Conservation (phyloP, 2,113 vertebrate species). For the Seriola aureovittata region DNA sequence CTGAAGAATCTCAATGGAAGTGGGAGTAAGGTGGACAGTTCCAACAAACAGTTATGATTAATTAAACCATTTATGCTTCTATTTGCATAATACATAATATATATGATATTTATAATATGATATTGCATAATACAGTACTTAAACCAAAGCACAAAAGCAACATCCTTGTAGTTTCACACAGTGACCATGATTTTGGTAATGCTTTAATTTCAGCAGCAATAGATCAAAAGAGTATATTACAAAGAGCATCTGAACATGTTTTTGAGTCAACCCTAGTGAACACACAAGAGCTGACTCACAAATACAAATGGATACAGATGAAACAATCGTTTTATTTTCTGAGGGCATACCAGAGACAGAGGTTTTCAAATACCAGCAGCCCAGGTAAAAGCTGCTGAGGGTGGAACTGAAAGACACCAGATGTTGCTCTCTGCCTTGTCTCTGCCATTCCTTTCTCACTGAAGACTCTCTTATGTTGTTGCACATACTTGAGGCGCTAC, state of each 20-base stretch:
- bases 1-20: constrained; percentile 32
- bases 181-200: background rate
- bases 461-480: constrained; percentile 63
- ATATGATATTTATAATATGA: background rate
- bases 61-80: constrained; percentile 26
- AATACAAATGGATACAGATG: constrained; percentile 45
- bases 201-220: constrained; percentile 12
- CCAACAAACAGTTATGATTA: constrained; percentile 14
- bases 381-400: constrained; percentile 64
- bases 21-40: constrained; percentile 22
- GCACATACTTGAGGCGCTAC: constrained; percentile 71
- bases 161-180: background rate
- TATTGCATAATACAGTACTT: background rate
- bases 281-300: constrained; percentile 30
- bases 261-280: constrained; percentile 6
- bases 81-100: constrained; percentile 4
- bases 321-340: constrained; percentile 65
- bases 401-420: constrained; percentile 80
- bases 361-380: constrained; percentile 61
- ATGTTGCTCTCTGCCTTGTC: constrained; percentile 65
- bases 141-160: background rate
- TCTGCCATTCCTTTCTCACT: constrained; percentile 50
- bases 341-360: constrained; percentile 43
- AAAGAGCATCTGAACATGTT: background rate
- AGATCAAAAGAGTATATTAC: background rate